These are phyloP conservation scores for Gambusia holbrooki DNA, from an alignment of 2,113 vertebrate species.

Conservation along the genomic window DNA sequence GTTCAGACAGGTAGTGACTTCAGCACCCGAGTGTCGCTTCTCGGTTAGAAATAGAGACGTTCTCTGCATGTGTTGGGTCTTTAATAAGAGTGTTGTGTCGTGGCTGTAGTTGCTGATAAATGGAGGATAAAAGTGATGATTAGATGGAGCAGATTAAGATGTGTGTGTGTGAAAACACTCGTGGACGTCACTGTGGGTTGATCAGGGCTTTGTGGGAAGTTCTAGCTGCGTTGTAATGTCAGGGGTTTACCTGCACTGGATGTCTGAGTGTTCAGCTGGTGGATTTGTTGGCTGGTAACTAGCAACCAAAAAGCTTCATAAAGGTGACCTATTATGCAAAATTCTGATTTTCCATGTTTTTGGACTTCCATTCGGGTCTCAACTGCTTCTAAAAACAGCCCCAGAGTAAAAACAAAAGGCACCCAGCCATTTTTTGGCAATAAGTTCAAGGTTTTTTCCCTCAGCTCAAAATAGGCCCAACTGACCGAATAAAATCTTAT, in stretches of 20 bases:
- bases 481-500: too few relatives aligned
- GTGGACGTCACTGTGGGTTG: background rate
- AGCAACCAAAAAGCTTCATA: background rate
- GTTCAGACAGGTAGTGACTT: conserved; percentile 47
- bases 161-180: background rate
- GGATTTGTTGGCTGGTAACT: background rate
- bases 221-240: background rate
- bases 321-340: too few relatives aligned
- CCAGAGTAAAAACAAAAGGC: too few relatives aligned
- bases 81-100: background rate
- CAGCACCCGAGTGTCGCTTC: background rate
- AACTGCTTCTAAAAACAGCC: too few relatives aligned
- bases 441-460: too few relatives aligned
- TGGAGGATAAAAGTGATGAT: background rate
- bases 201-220: background rate
- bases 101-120: background rate
- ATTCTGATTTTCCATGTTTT: too few relatives aligned
- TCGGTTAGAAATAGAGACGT: conserved; percentile 4
- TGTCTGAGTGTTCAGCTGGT: background rate
- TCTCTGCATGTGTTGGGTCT: background rate
- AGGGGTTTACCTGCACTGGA: background rate
- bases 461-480: too few relatives aligned
- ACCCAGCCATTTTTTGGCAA: too few relatives aligned
- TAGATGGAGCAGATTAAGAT: background rate
- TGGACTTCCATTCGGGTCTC: too few relatives aligned